phyloP scores from a whole-genome alignment of 1,140 invertebrate genomes.

The Luehdorfia chinensis region DNA sequence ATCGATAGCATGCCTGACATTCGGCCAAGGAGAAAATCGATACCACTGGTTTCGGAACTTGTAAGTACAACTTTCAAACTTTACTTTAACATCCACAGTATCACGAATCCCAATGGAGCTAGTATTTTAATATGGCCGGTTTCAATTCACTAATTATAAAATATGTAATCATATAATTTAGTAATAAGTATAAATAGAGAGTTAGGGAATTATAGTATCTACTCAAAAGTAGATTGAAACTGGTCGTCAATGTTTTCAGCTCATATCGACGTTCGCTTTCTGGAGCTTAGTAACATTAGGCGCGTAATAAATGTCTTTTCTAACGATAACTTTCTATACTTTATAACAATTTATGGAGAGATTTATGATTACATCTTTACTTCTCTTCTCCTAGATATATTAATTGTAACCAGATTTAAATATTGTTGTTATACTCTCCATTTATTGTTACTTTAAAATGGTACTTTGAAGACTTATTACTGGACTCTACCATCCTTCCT shows the following conservation, averaged over 20 bases:
- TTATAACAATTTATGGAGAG: conserved; percentile 47
- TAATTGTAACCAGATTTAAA: too few relatives aligned
- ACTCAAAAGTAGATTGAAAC: conserved; percentile 46
- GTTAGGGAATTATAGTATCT: conserved; percentile 3
- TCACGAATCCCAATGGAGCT: conserved; percentile 41
- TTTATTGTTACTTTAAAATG: conserved; percentile 27
- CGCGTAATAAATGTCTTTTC: conserved; percentile 77
- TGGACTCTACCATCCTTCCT: conserved; percentile 29
- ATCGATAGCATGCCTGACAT: conserved; percentile 99
- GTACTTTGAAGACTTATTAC: conserved; percentile 9
- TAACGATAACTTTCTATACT: conserved; percentile 54
- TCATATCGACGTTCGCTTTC: conserved; percentile 70
- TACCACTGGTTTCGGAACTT: conserved; percentile 98
- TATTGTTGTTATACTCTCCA: conserved; percentile 25
- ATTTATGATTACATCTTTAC: conserved; percentile 1
- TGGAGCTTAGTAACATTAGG: conserved; percentile 72
- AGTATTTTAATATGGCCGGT: conserved; percentile 57
- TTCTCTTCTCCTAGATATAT: background rate
- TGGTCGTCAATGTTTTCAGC: conserved; percentile 67
- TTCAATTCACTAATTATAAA: conserved; percentile 56
- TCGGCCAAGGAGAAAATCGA: conserved; percentile 95
- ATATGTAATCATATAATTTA: conserved; percentile 20
- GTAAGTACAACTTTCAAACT: conserved; percentile 83
- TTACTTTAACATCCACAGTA: conserved; percentile 26
- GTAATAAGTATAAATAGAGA: conserved; percentile 2